Conservation (phyloP, 2,888 invertebrate species). For the Hipparchia sbordonii region DNA sequence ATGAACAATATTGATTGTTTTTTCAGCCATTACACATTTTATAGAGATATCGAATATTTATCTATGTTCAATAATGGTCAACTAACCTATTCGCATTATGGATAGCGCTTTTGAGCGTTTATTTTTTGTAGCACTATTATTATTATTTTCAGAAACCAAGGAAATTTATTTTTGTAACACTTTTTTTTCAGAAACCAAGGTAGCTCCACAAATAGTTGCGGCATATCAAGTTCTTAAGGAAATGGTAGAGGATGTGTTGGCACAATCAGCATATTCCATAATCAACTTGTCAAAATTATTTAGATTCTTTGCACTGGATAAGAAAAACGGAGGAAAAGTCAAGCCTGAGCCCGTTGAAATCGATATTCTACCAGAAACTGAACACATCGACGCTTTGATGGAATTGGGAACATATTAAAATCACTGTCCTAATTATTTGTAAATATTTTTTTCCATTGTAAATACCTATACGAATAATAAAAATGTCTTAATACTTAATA, state of each 20-base stretch:
- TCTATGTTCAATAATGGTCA: too few relatives aligned
- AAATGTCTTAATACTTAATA: neutral
- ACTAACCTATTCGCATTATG: neutral
- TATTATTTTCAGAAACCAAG: neutral
- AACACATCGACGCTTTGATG: constrained; percentile 74
- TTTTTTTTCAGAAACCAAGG: constrained; percentile 74
- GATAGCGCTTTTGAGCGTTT: neutral
- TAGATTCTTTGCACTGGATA: constrained; percentile 69
- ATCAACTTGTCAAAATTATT: constrained; percentile 85
- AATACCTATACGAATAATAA: neutral
- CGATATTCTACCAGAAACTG: constrained; percentile 74
- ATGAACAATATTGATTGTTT: too few relatives aligned
- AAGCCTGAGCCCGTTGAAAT: constrained; percentile 68
- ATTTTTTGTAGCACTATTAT: neutral
- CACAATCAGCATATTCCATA: constrained; percentile 86
- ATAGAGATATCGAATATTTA: too few relatives aligned
- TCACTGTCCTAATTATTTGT: constrained; percentile 9
- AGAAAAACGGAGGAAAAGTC: constrained; percentile 54
- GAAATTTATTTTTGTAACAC: neutral
- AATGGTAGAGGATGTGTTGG: constrained; percentile 85
- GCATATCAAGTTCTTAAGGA: constrained; percentile 86
- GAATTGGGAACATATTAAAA: constrained; percentile 66
- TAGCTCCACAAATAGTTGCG: constrained; percentile 75
- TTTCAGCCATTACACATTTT: too few relatives aligned
- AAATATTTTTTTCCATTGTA: constrained; percentile 18